These are phyloP conservation scores for Agrypnia vestita DNA, from an alignment of 1,140 invertebrate genomes.

Conservation along the genomic window DNA sequence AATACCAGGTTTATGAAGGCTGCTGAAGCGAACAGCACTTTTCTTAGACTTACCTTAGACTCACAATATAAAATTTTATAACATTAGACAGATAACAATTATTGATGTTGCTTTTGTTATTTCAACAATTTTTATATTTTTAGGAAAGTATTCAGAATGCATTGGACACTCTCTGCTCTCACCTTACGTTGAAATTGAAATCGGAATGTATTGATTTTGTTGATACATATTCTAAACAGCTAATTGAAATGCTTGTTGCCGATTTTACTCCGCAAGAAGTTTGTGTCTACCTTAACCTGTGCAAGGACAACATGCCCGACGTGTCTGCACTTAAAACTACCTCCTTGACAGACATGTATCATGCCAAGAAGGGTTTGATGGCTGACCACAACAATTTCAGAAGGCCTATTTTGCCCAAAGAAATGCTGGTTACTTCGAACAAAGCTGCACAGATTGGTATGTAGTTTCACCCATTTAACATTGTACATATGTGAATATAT, in stretches of 20 bases:
- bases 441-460: slow-evolving; percentile 75
- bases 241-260: slow-evolving; percentile 84
- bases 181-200: slow-evolving; percentile 77
- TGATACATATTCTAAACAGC: slow-evolving; percentile 81
- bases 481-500: too few relatives aligned
- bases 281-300: slow-evolving; percentile 84
- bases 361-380: slow-evolving; percentile 64
- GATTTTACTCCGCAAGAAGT: slow-evolving; percentile 86
- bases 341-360: slow-evolving; percentile 62
- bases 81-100: too few relatives aligned
- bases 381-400: slow-evolving; percentile 67
- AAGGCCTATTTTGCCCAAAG: slow-evolving; percentile 63
- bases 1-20: too few relatives aligned
- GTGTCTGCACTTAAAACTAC: slow-evolving; percentile 48
- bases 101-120: too few relatives aligned
- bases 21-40: too few relatives aligned
- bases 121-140: slow-evolving; percentile 55
- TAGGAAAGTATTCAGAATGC: slow-evolving; percentile 81
- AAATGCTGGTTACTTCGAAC: slow-evolving; percentile 64
- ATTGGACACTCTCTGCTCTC: slow-evolving; percentile 82
- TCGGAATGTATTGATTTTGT: slow-evolving; percentile 87
- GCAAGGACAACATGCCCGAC: slow-evolving; percentile 69
- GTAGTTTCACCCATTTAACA: slow-evolving; percentile 50
- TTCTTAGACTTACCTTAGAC: too few relatives aligned
- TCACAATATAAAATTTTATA: too few relatives aligned